Evolutionary conservation across 2,888 invertebrate species (phyloP).

Genomic region (Exephanes ischioxanthus): DNA sequence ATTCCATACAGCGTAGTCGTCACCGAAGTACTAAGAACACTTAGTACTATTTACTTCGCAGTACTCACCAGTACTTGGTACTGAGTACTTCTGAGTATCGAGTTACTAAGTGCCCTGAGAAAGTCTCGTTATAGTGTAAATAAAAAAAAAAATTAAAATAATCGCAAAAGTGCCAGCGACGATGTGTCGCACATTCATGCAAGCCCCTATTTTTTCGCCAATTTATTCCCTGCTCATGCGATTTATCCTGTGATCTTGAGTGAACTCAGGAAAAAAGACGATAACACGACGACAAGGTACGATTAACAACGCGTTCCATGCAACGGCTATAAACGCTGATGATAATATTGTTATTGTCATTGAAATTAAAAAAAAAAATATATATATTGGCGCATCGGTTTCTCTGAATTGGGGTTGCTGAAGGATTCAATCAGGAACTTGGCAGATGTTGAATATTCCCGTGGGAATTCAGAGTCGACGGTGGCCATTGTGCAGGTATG

Average conservation of each 20-base stretch:
- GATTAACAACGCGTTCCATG: conserved; percentile 42
- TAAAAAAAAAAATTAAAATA: too few species aligned
- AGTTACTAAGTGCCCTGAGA: too few species aligned
- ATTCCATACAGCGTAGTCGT: neutral
- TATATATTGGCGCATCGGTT: conserved; percentile 20
- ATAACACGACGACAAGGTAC: conserved; percentile 34
- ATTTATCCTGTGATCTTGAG: conserved; percentile 4
- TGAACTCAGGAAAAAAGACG: conserved; percentile 11
- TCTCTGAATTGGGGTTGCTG: conserved; percentile 26
- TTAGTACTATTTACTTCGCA: too few species aligned
- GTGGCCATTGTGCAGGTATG: conserved; percentile 14
- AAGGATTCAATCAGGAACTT: conserved; percentile 30
- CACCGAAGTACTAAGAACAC: too few species aligned
- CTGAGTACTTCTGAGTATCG: too few species aligned
- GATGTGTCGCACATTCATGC: neutral
- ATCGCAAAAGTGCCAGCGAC: too few species aligned
- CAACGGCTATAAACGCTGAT: conserved; percentile 45
- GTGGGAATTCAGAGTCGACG: conserved; percentile 44
- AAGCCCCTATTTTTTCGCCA: neutral
- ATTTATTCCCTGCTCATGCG: conserved; percentile 3
- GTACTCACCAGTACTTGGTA: too few species aligned
- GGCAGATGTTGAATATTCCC: conserved; percentile 36
- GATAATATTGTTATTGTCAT: conserved; percentile 34
- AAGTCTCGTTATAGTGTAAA: too few species aligned
- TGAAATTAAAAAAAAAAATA: neutral